phyloP scores from a whole-genome alignment of 1,140 invertebrate genomes.

The Wasmannia auropunctata region DNA sequence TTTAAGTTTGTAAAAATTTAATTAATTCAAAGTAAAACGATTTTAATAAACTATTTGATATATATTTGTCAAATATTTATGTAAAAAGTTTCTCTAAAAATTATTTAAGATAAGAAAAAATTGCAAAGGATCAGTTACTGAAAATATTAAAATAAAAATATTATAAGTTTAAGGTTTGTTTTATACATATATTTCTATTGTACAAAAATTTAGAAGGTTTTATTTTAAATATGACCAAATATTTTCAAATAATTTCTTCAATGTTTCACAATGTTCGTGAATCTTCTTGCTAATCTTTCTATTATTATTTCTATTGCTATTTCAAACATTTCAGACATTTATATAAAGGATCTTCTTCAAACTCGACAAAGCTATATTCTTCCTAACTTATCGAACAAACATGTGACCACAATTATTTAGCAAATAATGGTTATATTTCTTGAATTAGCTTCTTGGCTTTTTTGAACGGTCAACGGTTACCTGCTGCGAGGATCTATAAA shows the following conservation, averaged over 20 bases:
- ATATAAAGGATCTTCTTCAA: too few relatives aligned
- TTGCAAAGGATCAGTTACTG: not conserved
- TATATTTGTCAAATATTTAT: not conserved
- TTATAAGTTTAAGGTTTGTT: not conserved
- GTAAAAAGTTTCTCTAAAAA: not conserved
- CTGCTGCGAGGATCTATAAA: conserved; percentile 28
- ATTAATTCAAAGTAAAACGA: not conserved
- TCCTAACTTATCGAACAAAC: not conserved
- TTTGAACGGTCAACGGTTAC: conserved; percentile 22
- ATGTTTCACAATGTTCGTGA: not conserved
- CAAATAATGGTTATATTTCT: conserved; percentile 36
- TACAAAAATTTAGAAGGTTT: too few relatives aligned
- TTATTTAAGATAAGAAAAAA: not conserved
- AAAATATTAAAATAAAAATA: not conserved
- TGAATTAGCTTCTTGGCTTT: not conserved
- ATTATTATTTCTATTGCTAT: not conserved
- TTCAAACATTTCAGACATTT: too few relatives aligned
- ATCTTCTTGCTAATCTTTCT: not conserved
- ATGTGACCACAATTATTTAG: not conserved
- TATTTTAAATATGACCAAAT: not conserved
- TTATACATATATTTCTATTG: not conserved
- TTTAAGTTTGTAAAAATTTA: not conserved
- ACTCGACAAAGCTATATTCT: not conserved
- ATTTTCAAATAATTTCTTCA: not conserved
- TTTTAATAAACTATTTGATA: conserved; percentile 8